A percentile compares a stretch with the other conserved stretches of the same genome.
These are phyloP conservation scores for Penaeus japonicus DNA, from an alignment of 1,140 invertebrate species.

Conservation along the genomic window DNA sequence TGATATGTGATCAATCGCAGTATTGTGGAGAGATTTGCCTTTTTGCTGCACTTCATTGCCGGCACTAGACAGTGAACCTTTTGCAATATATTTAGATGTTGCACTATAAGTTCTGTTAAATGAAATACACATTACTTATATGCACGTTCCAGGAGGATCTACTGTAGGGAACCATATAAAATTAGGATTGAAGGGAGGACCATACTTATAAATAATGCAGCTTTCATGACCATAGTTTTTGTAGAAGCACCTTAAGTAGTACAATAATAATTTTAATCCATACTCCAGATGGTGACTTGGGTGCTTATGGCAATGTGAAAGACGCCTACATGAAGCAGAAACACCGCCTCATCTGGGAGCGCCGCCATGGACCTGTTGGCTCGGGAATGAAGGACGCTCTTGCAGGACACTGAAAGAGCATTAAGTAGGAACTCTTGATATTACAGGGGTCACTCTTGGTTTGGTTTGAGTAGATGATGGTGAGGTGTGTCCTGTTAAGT, in stretches of 20 bases:
- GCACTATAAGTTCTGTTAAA: too few relatives aligned
- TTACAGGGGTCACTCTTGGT: background rate
- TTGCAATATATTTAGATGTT: too few relatives aligned
- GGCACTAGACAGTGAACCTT: too few relatives aligned
- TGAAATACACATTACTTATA: too few relatives aligned
- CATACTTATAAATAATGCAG: background rate
- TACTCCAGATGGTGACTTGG: constrained; percentile 88
- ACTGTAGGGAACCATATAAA: too few relatives aligned
- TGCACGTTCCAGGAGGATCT: too few relatives aligned
- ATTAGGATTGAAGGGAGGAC: too few relatives aligned
- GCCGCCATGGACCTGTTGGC: constrained; percentile 84
- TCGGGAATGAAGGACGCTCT: constrained; percentile 69
- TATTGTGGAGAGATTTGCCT: too few relatives aligned
- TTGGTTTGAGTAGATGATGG: background rate
- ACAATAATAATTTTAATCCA: constrained; percentile 24
- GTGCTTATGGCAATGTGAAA: constrained; percentile 75
- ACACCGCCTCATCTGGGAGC: constrained; percentile 96
- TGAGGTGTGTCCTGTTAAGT: background rate
- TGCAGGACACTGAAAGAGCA: background rate
- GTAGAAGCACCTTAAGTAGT: background rate
- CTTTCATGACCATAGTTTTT: background rate
- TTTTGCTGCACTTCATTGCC: too few relatives aligned
- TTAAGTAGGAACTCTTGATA: background rate
- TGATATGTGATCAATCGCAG: too few relatives aligned
- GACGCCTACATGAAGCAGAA: constrained; percentile 97